Evolutionary conservation across 2,888 invertebrate species (phyloP).

Genomic region (Zaprionus bogoriensis): DNA sequence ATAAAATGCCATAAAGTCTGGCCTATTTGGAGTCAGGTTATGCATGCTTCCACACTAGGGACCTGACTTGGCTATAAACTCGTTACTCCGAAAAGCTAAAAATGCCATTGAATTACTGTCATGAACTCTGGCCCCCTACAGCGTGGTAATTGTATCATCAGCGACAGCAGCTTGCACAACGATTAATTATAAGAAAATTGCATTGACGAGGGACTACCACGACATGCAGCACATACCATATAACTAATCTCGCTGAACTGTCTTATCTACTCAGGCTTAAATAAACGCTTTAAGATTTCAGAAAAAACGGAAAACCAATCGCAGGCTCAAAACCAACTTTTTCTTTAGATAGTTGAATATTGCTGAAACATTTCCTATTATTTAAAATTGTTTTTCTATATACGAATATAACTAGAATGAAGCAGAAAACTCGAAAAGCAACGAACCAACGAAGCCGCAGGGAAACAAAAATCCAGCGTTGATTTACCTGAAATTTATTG

Average conservation of each 20-base stretch:
- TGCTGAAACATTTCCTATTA: neutral
- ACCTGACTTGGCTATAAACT: conserved; percentile 6
- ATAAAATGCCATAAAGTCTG: conserved; percentile 61
- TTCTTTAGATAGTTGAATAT: neutral
- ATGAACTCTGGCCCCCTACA: conserved; percentile 22
- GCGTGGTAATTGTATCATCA: conserved; percentile 47
- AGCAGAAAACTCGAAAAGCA: too few relatives aligned
- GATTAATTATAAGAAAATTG: conserved; percentile 51
- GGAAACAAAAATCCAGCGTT: neutral
- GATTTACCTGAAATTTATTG: neutral
- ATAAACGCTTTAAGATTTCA: neutral
- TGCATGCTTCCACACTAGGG: conserved; percentile 31
- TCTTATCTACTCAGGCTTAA: too few relatives aligned
- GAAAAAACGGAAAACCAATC: neutral
- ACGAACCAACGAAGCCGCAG: neutral
- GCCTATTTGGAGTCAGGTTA: conserved; percentile 54
- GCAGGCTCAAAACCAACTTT: neutral
- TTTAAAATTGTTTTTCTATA: neutral
- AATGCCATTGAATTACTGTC: conserved; percentile 16
- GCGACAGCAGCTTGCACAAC: conserved; percentile 45
- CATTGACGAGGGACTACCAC: conserved; percentile 16
- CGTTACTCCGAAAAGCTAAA: conserved; percentile 33
- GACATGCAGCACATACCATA: conserved; percentile 1
- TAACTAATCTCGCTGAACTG: neutral
- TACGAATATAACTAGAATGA: neutral